Evolutionary conservation across 2,888 invertebrate genomes (phyloP), one percentile per base, ranked within the genome.

Genomic region (Lymantria dispar): DNA sequence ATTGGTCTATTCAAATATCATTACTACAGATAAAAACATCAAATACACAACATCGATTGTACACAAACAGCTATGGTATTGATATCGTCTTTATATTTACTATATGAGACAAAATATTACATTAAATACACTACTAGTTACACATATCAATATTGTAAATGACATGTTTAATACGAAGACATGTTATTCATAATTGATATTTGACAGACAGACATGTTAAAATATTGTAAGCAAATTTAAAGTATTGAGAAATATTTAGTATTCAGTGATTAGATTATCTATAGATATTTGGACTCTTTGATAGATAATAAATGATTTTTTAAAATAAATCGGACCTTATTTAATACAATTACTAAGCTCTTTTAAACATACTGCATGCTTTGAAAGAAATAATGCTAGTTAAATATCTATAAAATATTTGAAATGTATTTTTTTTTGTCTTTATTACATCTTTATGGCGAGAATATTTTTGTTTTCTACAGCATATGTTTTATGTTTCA

Each of bases 11-110:
- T 68, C 64, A 72, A 60, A 54, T 56, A 70, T 58, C 67, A 56
- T 68, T 60, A 58, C 69, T 80, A 76, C 66, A 70, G 57, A 77
- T 68, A 75, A 74, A 80, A 33, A 86, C 85, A 85, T 72, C 82
- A 79, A 84, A 39, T 72, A 56, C 73, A 87, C 86, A 80, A 87
- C 87, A 87, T 61, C 81, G 73, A 86, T 70, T 74, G 74, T 72
- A 74, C 64, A 76, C 64, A 70, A 64, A 74, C 70, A 77, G 70
- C 73, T 78, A 76, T 77, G 73, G 72, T 73, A 72, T 61, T 73
- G 68, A 69, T 69, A 72, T 65, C 63, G 57, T 56, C 48, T 56
- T 62, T 54, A 52, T 58, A 58, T 56, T 62, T 50, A 55, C 58
- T 51, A 54, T 50, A 64, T 57, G 43, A 60, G 29, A 52, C 57